These are phyloP conservation scores for Ditylenchus dipsaci DNA, from an alignment of 1,140 invertebrate species.

Conservation along the genomic window DNA sequence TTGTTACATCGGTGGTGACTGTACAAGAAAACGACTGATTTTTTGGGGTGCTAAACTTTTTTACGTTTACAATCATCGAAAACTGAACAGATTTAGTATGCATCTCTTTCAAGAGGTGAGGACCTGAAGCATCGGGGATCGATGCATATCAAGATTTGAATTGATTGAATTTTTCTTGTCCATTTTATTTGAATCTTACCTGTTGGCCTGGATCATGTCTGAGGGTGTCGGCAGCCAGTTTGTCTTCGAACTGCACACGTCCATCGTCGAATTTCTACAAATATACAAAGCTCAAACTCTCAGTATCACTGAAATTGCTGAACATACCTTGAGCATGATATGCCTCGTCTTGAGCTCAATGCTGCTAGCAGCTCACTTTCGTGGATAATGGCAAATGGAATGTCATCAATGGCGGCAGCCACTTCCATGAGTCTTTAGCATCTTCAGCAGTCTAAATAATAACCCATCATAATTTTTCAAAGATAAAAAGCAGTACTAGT, in stretches of 20 bases:
- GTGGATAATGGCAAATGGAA: conserved; percentile 78
- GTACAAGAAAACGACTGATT: no score
- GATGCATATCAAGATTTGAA: no score
- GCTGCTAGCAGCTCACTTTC: conserved; percentile 70
- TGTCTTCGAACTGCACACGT: conserved; percentile 71
- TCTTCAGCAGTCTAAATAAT: conserved; percentile 66
- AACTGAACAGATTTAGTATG: no score
- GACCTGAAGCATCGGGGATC: no score
- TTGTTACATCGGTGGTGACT: no score
- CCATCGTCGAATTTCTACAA: conserved; percentile 95
- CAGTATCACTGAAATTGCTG: no score
- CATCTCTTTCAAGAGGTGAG: no score
- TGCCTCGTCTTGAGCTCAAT: conserved; percentile 68
- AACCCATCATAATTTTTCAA: not conserved
- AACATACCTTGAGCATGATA: conserved; percentile 57
- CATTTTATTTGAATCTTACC: no score
- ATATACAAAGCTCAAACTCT: no score
- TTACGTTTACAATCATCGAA: no score
- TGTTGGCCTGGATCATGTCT: conserved; percentile 78
- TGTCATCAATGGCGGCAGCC: conserved; percentile 76
- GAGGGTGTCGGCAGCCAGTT: conserved; percentile 66
- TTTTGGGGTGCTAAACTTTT: no score
- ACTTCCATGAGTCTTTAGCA: conserved; percentile 77
- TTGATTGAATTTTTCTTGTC: no score
- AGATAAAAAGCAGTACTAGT: not conserved